Base-by-base conservation (phyloP, 2,888 invertebrate genomes). In the Lycia hirtaria region DNA sequence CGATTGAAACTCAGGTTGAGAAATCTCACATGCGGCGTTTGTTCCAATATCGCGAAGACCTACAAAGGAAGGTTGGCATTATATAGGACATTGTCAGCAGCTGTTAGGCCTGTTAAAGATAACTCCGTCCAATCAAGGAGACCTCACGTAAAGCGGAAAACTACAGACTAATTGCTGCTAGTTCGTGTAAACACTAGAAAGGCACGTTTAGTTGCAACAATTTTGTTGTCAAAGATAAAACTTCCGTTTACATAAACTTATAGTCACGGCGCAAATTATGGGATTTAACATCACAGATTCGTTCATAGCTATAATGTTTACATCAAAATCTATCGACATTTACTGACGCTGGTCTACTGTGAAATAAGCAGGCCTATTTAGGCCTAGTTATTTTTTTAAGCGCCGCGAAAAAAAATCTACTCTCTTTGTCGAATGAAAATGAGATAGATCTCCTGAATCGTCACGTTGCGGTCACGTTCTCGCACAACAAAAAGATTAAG, bases 1-100 rank as follows among this genome's bases (percentile, higher is more conserved):
- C 95, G 94, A 85, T 98, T 98, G 87, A 97, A 97, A 83, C 98
- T 98, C 69, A 98, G 87, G 83, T 98, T 98, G 45, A 98, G 94
- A 85, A 98, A 98, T 76, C 96, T 95, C 62, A 98, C 95, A 68
- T 95, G 94, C 22, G 98, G 98, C 93, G 98, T 97, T 80, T 97
- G 96, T 77, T 96, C 94, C 62, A 98, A 86, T 74, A 98, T 96
- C 60, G 95, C 95, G 80, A 98, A 96, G 19, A 98, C 95, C 96
- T 96, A 61, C 32, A 76, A 81, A 62, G 7, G 15, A 54, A 71
- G 52, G 50, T 40, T 20, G 20, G n/a, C 24, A 22, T 12, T 30
- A 54, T 32, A 54, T 32, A 33, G 20, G 28, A 32, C 4, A 32
- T 54, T 35, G 26, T 45, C 32, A 24, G 35, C 17, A 22, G n/a